Conservation (phyloP, 2,797 vertebrate genomes). For the Miichthys miiuy region DNA sequence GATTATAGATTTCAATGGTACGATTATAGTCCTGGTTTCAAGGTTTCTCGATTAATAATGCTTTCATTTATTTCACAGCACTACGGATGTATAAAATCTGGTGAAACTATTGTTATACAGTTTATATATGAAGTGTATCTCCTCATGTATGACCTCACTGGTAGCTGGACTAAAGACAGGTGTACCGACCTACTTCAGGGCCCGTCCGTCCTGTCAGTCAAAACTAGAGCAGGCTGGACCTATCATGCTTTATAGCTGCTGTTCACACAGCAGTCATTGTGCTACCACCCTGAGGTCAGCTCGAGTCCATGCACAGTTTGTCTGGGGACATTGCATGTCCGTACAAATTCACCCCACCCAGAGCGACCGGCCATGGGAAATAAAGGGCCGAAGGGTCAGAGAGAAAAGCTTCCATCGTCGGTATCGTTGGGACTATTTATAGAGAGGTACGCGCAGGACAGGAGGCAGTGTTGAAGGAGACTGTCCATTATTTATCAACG, state of each 20-base stretch:
- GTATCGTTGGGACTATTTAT: conserved; percentile 72
- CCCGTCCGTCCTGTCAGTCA: conserved; percentile 7
- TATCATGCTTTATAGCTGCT: neutral
- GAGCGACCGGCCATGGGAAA: conserved; percentile 26
- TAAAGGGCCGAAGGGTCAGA: conserved; percentile 44
- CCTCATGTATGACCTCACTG: neutral
- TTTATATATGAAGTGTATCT: neutral
- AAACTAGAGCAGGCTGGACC: conserved; percentile 16
- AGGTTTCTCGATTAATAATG: too few relatives aligned
- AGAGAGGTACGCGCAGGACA: conserved; percentile 51
- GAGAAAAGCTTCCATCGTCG: conserved; percentile 51
- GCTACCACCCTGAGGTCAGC: conserved; percentile 33
- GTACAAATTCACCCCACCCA: conserved; percentile 17
- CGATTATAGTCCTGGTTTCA: too few relatives aligned
- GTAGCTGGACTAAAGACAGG: neutral
- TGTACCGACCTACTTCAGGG: neutral
- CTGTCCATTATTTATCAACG: conserved; percentile 76
- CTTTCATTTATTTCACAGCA: too few relatives aligned
- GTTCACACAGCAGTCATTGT: conserved; percentile 15
- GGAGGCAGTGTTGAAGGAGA: conserved; percentile 47
- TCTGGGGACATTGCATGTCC: conserved; percentile 42
- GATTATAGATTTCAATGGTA: too few relatives aligned
- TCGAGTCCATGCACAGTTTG: conserved; percentile 13
- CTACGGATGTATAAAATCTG: too few relatives aligned
- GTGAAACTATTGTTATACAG: neutral